phyloP scores from a whole-genome alignment of 2,888 invertebrate genomes.

The Hypomecis atomaria region DNA sequence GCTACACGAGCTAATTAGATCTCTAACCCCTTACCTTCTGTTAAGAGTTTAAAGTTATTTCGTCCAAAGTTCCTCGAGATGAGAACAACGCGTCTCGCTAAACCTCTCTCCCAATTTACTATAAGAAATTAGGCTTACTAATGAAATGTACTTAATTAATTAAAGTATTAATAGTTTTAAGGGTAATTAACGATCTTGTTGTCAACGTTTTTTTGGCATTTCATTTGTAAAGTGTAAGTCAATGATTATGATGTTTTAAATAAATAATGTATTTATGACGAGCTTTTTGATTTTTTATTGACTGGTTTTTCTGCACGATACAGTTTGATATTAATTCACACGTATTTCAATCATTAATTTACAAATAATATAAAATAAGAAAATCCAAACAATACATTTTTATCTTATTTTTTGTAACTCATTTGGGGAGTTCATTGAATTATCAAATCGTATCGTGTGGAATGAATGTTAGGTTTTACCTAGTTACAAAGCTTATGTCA shows the following conservation, averaged over 20 bases:
- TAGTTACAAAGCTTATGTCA: no score
- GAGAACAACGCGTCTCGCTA: slow-evolving; percentile 36
- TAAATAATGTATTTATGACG: slow-evolving; percentile 81
- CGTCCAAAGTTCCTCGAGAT: slow-evolving; percentile 70
- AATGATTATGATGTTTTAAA: slow-evolving; percentile 77
- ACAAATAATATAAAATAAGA: no score
- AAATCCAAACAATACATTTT: no score
- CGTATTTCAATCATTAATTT: no score
- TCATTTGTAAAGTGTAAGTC: slow-evolving; percentile 72
- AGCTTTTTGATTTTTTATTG: slow-evolving; percentile 55
- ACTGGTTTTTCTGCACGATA: background rate
- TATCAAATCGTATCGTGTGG: no score
- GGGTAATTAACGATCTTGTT: slow-evolving; percentile 72
- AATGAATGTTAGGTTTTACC: no score
- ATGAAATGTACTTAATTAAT: slow-evolving; percentile 63
- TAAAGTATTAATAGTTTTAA: slow-evolving; percentile 71
- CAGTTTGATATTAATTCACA: no score
- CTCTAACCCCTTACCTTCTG: slow-evolving; percentile 18
- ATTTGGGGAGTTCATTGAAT: no score
- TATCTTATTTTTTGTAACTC: no score
- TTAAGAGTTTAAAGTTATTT: slow-evolving; percentile 53
- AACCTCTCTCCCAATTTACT: slow-evolving; percentile 71
- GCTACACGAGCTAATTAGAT: slow-evolving; percentile 31
- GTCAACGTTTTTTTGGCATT: slow-evolving; percentile 77
- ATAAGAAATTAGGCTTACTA: slow-evolving; percentile 54